Conservation (phyloP, 2,113 vertebrate species). For the Alethe diademata region DNA sequence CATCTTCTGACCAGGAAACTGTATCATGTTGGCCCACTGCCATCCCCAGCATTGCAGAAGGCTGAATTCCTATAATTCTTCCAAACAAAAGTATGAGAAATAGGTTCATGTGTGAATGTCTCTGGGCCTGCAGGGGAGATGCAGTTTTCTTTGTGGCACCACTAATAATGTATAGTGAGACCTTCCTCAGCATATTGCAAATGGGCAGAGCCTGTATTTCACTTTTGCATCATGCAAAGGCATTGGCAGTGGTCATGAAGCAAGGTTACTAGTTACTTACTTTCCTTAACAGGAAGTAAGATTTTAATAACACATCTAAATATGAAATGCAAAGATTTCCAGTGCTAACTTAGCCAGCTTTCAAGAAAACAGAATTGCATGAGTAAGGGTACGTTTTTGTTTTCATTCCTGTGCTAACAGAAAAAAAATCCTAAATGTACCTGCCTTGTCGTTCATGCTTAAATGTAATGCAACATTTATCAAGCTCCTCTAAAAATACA, state of each 20-base stretch:
- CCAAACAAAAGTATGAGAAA: not conserved
- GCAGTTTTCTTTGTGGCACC: not conserved
- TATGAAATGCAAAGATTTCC: conserved; percentile 23
- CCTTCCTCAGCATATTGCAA: not conserved
- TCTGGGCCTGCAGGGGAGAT: not conserved
- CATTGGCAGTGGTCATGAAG: not conserved
- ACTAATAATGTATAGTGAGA: not conserved
- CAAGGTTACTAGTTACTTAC: not conserved
- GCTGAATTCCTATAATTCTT: conserved; percentile 6
- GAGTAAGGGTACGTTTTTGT: not conserved
- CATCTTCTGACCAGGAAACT: conserved; percentile 30
- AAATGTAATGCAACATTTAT: conserved; percentile 56
- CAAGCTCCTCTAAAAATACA: conserved; percentile 57
- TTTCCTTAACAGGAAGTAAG: not conserved
- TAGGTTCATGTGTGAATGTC: not conserved
- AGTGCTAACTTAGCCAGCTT: not conserved
- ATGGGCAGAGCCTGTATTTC: not conserved
- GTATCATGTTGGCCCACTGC: not conserved
- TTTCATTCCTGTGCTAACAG: not conserved
- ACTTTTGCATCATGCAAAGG: not conserved
- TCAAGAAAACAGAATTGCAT: not conserved
- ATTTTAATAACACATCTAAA: not conserved
- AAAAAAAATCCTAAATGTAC: not conserved
- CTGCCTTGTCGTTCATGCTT: not conserved
- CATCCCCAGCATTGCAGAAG: not conserved